These are phyloP conservation scores for Phrynocephalus guinanensis DNA, from an alignment of 2,797 vertebrate genomes.

Conservation along the genomic window DNA sequence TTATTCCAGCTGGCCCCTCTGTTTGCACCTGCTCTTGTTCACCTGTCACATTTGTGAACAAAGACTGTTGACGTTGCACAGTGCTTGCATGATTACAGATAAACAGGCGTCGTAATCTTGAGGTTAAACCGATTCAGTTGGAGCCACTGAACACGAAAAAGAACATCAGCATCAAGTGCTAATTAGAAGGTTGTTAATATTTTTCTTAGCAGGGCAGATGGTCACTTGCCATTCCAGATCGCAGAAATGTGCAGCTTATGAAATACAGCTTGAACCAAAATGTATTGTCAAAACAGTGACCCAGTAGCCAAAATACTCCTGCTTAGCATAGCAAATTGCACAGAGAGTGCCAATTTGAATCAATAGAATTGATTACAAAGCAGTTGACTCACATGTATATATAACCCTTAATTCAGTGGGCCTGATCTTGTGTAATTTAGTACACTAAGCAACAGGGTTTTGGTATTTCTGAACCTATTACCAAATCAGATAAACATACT, in stretches of 20 bases:
- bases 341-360: too few relatives aligned
- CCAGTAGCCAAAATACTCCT: too few relatives aligned
- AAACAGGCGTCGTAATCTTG: neutral
- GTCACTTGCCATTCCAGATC: neutral
- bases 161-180: neutral
- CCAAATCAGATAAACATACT: neutral
- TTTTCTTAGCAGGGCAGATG: neutral
- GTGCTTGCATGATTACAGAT: neutral
- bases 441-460: too few relatives aligned
- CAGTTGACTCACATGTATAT: too few relatives aligned
- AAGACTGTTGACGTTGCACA: constrained; percentile 23
- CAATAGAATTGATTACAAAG: too few relatives aligned
- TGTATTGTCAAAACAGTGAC: too few relatives aligned
- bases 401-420: too few relatives aligned
- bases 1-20: constrained; percentile 18
- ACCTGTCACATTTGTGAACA: constrained; percentile 27
- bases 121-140: neutral
- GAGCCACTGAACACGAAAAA: neutral
- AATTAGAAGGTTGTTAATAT: neutral
- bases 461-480: neutral
- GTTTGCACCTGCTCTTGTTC: neutral
- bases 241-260: neutral
- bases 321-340: too few relatives aligned
- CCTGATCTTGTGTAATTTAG: too few relatives aligned
- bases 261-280: too few relatives aligned